Conservation (phyloP, 2,888 invertebrate genomes). For the Tenodera sinensis region DNA sequence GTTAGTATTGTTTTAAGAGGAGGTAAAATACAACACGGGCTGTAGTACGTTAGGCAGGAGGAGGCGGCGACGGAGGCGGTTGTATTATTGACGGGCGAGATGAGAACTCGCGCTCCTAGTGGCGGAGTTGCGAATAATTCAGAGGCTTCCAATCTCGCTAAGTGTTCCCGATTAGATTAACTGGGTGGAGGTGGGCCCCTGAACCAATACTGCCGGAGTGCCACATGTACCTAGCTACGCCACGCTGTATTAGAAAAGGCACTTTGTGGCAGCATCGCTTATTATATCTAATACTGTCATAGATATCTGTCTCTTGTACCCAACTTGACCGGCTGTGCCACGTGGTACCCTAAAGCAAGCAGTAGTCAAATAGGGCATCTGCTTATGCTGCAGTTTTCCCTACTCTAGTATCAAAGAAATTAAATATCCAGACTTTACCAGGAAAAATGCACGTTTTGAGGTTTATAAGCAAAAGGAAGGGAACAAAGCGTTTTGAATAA, state of each 20-base stretch:
- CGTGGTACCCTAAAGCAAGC: not conserved
- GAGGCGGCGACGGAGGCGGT: not conserved
- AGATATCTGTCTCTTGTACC: too few species aligned
- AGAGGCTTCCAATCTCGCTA: conserved; percentile 31
- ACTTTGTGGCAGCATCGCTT: not conserved
- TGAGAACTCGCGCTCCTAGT: not conserved
- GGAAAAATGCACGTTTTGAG: too few species aligned
- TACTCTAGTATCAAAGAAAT: too few species aligned
- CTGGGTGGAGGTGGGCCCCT: not conserved
- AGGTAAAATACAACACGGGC: too few species aligned
- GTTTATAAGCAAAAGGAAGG: too few species aligned
- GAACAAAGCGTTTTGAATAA: too few species aligned
- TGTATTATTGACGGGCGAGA: not conserved
- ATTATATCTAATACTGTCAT: not conserved
- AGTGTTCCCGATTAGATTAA: conserved; percentile 32
- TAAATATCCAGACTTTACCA: too few species aligned
- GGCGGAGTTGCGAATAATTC: conserved; percentile 24
- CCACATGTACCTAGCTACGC: too few species aligned
- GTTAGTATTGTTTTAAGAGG: too few species aligned
- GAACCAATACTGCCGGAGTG: not conserved
- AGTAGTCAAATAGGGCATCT: not conserved
- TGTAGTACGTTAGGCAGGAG: too few species aligned
- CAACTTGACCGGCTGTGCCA: too few species aligned
- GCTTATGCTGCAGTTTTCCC: rapidly evolving
- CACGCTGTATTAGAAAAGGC: not conserved